Base-by-base conservation (phyloP, 2,797 vertebrate genomes). In the Apogon talboti region DNA sequence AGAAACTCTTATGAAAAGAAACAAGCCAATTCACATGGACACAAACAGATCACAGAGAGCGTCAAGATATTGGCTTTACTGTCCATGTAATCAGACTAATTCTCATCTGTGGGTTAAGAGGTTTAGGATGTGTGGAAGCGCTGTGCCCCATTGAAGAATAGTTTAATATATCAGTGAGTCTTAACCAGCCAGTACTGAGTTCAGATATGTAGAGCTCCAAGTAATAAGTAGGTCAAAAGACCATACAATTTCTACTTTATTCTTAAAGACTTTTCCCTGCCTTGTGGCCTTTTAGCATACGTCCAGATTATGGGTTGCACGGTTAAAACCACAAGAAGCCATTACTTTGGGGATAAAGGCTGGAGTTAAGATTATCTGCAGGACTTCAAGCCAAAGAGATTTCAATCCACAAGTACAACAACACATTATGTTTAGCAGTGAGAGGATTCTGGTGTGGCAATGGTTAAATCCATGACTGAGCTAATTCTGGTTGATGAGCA, bases 251-350 rank as follows among this genome's bases (percentile, higher is more conserved):
- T 61, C 70, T 79, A 62, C 84, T 87, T 88, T 58, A 6, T 71
- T 71, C 61, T 69, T 42, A 33, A 51, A 65, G 54, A 69, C 40
- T 48, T 83, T 54, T 58, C 54, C 74, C 66, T 81, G 76, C 62
- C 78, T 81, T 83, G 65, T 79, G 74, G 82, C 68, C 56, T 62
- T 72, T 81, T 58, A 84, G 76, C 76, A 85, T 76, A 70, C 19
- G 4, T 51, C 46, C 74, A 89, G 88, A 93, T 92, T 91, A 91
- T 74, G 82, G 82, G 79, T 75, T 84, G 80, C 70, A 70, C 65
- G 81, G 74, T 72, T 71, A 54, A 67, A 77, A 78, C 79, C 81
- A 68, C 84, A 84, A 77, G 84, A 76, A 87, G 67, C 52, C 85
- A 71, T 86, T 82, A 89, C 83, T 91, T 86, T 76, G 52, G 66